These are phyloP conservation scores for Zoanthus solanderi DNA, from an alignment of 92 coral and sea anemone species.

Conservation along the genomic window DNA sequence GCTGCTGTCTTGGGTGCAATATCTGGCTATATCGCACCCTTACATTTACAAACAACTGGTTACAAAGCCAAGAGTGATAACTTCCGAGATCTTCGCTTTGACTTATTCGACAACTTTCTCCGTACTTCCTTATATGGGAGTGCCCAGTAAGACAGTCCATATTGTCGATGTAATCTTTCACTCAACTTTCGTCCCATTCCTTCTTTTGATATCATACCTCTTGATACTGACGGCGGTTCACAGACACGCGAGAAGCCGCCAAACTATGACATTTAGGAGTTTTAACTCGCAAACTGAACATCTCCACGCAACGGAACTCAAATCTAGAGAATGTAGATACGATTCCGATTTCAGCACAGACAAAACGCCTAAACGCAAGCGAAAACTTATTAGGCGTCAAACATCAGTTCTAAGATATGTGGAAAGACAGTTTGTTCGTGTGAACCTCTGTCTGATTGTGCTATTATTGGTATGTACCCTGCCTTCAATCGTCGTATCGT, in stretches of 20 bases:
- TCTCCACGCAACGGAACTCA: neutral
- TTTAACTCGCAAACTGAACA: neutral
- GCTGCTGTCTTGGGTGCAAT: conserved; percentile 50
- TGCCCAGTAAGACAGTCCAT: conserved; percentile 4
- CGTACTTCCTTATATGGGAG: conserved; percentile 39
- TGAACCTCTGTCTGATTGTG: conserved; percentile 34
- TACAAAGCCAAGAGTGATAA: conserved; percentile 36
- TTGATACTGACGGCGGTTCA: conserved; percentile 28
- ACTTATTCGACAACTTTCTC: conserved; percentile 47
- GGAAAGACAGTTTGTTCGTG: conserved; percentile 51
- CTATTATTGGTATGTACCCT: conserved; percentile 48
- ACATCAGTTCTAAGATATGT: conserved; percentile 6
- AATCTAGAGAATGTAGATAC: neutral
- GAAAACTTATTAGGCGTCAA: neutral
- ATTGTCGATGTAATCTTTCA: conserved; percentile 42
- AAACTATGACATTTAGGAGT: neutral
- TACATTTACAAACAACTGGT: conserved; percentile 32
- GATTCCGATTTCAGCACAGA: neutral
- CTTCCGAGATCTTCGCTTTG: conserved; percentile 15
- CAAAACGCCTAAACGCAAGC: neutral
- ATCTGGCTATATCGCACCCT: conserved; percentile 51
- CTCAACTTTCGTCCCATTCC: conserved; percentile 47
- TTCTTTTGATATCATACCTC: conserved; percentile 42
- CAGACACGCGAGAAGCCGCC: conserved; percentile 43
- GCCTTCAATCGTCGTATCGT: conserved; percentile 48